phyloP scores from a whole-genome alignment of 2,113 vertebrate genomes.

The Delphinapterus leucas region DNA sequence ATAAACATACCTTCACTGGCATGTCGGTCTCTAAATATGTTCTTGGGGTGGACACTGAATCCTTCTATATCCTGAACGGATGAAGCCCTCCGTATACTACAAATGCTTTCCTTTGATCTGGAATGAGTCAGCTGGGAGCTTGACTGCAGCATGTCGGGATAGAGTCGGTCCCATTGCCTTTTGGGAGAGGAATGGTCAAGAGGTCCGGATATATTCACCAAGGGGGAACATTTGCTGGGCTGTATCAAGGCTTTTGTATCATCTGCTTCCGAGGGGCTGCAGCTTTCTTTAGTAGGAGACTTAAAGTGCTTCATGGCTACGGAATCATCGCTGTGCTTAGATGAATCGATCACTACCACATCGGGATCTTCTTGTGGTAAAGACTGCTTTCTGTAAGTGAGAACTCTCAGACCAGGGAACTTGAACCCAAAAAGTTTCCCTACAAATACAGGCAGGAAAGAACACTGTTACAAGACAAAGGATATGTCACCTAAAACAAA shows the following conservation, averaged over 20 bases:
- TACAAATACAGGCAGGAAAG: slow-evolving; percentile 75
- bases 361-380: slow-evolving; percentile 98
- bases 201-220: slow-evolving; percentile 90
- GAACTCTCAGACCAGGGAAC: slow-evolving; percentile 90
- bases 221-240: slow-evolving; percentile 90
- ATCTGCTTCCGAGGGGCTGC: slow-evolving; percentile 93
- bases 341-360: slow-evolving; percentile 93
- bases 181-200: slow-evolving; percentile 96
- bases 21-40: slow-evolving; percentile 91
- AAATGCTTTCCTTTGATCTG: slow-evolving; percentile 93
- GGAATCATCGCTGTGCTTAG: slow-evolving; percentile 92
- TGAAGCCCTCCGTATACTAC: slow-evolving; percentile 94
- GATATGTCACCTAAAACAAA: background rate
- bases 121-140: slow-evolving; percentile 90
- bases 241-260: slow-evolving; percentile 95
- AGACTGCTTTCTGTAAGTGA: slow-evolving; percentile 94
- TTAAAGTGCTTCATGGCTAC: slow-evolving; percentile 94
- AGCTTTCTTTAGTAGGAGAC: slow-evolving; percentile 93
- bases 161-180: slow-evolving; percentile 91
- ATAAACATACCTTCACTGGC: slow-evolving; percentile 91
- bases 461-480: background rate
- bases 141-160: slow-evolving; percentile 89
- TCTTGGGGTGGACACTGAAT: slow-evolving; percentile 91
- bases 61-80: slow-evolving; percentile 98
- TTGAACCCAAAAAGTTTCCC: slow-evolving; percentile 95